Percentiles rank a stretch among this genome's conserved stretches.
These are phyloP conservation scores for Elaphurus davidianus DNA, from an alignment of 2,113 vertebrate genomes.

Conservation along the genomic window DNA sequence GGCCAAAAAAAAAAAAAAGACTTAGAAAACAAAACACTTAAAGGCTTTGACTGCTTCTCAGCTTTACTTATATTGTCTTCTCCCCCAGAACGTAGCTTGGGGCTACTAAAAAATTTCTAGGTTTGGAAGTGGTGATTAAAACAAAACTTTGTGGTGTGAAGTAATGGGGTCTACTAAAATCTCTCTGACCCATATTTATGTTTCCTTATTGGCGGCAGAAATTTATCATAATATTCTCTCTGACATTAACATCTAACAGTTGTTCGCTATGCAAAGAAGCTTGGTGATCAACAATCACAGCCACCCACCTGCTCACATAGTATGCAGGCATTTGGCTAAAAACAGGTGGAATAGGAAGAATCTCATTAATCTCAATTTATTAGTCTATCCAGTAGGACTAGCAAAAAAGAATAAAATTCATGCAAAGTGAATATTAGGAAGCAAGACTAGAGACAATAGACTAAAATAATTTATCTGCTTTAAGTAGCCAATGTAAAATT, in stretches of 20 bases:
- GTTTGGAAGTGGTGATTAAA: not conserved
- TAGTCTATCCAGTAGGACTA: not conserved
- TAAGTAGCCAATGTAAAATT: not conserved
- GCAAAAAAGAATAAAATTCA: not conserved
- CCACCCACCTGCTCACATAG: not conserved
- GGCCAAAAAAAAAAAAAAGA: not conserved
- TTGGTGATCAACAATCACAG: not conserved
- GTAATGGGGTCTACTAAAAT: not conserved
- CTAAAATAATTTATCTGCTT: not conserved
- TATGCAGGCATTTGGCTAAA: not conserved
- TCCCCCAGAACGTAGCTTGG: not conserved
- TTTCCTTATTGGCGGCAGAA: not conserved
- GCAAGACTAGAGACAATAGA: not conserved
- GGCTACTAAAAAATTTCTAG: not conserved
- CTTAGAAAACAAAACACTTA: not conserved
- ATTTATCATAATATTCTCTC: not conserved
- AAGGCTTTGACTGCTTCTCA: not conserved
- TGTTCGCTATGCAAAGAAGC: not conserved
- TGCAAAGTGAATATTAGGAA: not conserved
- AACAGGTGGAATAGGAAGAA: not conserved
- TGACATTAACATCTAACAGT: not conserved
- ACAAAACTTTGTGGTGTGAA: not conserved
- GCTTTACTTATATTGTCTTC: not conserved
- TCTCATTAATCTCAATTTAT: constrained; percentile 45
- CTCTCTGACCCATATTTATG: not conserved